Evolutionary conservation across 2,113 vertebrate species (phyloP).

Genomic region (Pangasianodon gigas): DNA sequence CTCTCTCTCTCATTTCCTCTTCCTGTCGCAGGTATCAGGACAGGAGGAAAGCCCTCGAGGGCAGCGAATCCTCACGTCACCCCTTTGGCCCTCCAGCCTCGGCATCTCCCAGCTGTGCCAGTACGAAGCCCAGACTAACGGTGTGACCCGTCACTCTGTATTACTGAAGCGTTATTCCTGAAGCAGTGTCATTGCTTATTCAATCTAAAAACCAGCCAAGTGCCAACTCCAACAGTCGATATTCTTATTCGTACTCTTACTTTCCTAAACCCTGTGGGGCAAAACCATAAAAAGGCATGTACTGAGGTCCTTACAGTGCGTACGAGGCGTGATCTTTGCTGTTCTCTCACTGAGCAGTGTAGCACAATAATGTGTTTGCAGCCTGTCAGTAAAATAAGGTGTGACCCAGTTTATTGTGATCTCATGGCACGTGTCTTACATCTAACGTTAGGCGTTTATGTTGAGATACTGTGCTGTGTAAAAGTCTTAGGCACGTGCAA

Average conservation of each 20-base stretch:
- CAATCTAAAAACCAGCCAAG: background rate
- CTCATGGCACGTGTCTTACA: no score
- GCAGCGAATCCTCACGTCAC: conserved; percentile 82
- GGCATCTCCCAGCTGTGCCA: conserved; percentile 88
- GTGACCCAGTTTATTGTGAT: background rate
- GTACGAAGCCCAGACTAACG: conserved; percentile 74
- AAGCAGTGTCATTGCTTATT: background rate
- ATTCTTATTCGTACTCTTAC: background rate
- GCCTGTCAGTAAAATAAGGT: no score
- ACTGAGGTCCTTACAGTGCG: background rate
- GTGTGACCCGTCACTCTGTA: conserved; percentile 54
- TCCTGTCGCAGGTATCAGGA: conserved; percentile 85
- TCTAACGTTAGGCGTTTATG: no score
- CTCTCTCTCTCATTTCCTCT: background rate
- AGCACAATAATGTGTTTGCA: background rate
- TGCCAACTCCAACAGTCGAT: no score
- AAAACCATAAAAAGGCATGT: background rate
- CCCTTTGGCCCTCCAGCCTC: conserved; percentile 88
- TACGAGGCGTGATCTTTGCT: background rate
- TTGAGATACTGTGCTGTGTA: no score
- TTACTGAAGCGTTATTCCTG: background rate
- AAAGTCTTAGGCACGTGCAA: no score
- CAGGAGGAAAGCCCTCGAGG: conserved; percentile 83
- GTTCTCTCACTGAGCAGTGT: background rate
- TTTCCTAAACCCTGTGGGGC: background rate